Evolutionary conservation across 1,140 invertebrate species (phyloP).

Genomic region (Chrysopa pallens): DNA sequence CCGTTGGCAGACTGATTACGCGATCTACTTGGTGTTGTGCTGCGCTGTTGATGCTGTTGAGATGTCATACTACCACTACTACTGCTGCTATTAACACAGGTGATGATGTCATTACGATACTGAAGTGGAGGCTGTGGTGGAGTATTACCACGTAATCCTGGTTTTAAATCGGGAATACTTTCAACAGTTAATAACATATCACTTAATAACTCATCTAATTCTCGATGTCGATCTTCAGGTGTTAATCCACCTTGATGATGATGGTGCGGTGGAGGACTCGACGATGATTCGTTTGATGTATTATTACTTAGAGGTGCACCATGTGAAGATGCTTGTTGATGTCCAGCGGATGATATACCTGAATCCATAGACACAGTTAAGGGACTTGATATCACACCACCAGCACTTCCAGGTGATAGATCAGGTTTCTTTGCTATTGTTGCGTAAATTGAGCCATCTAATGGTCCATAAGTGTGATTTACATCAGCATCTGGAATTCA

Average conservation of each 20-base stretch:
- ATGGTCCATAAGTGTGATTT: constrained; percentile 55
- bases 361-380: constrained; percentile 71
- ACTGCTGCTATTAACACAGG: neutral
- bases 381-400: constrained; percentile 37
- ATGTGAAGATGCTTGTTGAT: constrained; percentile 13
- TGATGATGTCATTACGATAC: neutral
- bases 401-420: constrained; percentile 24
- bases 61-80: constrained; percentile 4
- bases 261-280: constrained; percentile 1
- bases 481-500: constrained; percentile 13
- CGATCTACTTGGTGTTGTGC: constrained; percentile 13
- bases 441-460: constrained; percentile 80
- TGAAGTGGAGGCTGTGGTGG: constrained; percentile 16
- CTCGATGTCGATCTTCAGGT: constrained; percentile 29
- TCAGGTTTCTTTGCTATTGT: constrained; percentile 44
- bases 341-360: constrained; percentile 55
- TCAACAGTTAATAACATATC: constrained; percentile 71
- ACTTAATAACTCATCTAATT: constrained; percentile 53
- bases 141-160: constrained; percentile 19
- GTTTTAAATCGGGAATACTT: constrained; percentile 44
- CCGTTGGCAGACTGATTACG: constrained; percentile 11
- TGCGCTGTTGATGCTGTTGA: constrained; percentile 5
- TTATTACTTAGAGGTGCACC: constrained; percentile 13
- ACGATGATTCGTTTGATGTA: constrained; percentile 1
- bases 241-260: constrained; percentile 24